These are phyloP conservation scores for Diglossa cyanea DNA, from an alignment of 2,797 vertebrate genomes.

Conservation along the genomic window DNA sequence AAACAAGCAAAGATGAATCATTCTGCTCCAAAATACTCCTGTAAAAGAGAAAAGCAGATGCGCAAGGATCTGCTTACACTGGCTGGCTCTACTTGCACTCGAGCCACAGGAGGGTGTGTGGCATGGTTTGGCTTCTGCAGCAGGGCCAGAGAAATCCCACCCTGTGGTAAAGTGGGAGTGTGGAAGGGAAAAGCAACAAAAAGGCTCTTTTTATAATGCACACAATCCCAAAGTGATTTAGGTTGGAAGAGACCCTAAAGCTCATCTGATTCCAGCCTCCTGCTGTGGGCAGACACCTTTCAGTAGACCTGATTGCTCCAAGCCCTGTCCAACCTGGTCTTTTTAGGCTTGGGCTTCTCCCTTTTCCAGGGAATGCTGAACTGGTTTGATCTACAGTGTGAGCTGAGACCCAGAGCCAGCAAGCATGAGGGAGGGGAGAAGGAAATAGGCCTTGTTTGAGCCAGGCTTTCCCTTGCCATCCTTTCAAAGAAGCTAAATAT, in stretches of 20 bases:
- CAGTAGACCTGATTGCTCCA: neutral
- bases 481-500: neutral
- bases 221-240: neutral
- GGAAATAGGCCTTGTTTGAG: neutral
- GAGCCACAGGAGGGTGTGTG: neutral
- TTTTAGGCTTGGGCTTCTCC: neutral
- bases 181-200: neutral
- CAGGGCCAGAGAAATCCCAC: neutral
- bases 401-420: neutral
- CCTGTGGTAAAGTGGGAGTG: rapidly evolving
- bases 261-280: neutral
- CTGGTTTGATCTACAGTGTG: rapidly evolving
- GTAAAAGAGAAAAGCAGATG: neutral
- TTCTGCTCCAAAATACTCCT: neutral
- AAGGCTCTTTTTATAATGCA: neutral
- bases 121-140: neutral
- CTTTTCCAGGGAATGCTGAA: neutral
- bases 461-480: neutral
- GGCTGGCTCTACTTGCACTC: neutral
- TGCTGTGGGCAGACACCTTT: neutral
- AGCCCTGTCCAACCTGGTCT: neutral
- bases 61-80: neutral
- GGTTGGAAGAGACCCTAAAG: neutral
- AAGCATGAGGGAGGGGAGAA: neutral
- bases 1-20: slow-evolving; percentile 13